These are phyloP conservation scores for Scomber japonicus DNA, from an alignment of 2,113 vertebrate genomes.

Conservation along the genomic window DNA sequence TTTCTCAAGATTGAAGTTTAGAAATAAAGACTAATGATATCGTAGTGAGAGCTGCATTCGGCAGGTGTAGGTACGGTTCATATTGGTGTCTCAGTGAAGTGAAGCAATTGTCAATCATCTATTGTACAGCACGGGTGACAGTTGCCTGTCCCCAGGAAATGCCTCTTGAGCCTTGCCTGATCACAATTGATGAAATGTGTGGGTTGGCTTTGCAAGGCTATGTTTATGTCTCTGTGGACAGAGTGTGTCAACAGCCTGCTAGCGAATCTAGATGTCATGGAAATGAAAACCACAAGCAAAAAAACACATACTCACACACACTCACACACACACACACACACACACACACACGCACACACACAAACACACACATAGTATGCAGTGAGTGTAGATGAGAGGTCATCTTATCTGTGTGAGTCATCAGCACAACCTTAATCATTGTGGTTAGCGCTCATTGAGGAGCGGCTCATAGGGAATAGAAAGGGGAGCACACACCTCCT, in stretches of 20 bases:
- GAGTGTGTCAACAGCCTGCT: constrained; percentile 38
- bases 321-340: neutral
- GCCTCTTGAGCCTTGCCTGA: constrained; percentile 19
- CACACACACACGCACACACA: constrained; percentile 13
- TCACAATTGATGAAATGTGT: constrained; percentile 32
- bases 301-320: constrained; percentile 2
- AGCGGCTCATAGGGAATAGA: constrained; percentile 32
- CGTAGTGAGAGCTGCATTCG: neutral
- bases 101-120: constrained; percentile 7
- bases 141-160: constrained; percentile 17
- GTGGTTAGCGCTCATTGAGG: constrained; percentile 57
- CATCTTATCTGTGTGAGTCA: constrained; percentile 62
- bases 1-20: neutral
- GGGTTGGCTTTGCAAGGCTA: neutral
- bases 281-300: constrained; percentile 48
- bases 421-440: constrained; percentile 54
- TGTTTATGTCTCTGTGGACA: constrained; percentile 36
- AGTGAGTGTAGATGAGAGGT: constrained; percentile 44
- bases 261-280: constrained; percentile 34
- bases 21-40: neutral
- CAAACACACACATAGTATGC: constrained; percentile 17
- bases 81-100: constrained; percentile 11
- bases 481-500: constrained; percentile 43
- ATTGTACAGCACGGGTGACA: constrained; percentile 11
- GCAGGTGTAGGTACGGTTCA: neutral